These are phyloP conservation scores for Latrodectus elegans DNA, from an alignment of 2,888 invertebrate species.

Conservation along the genomic window DNA sequence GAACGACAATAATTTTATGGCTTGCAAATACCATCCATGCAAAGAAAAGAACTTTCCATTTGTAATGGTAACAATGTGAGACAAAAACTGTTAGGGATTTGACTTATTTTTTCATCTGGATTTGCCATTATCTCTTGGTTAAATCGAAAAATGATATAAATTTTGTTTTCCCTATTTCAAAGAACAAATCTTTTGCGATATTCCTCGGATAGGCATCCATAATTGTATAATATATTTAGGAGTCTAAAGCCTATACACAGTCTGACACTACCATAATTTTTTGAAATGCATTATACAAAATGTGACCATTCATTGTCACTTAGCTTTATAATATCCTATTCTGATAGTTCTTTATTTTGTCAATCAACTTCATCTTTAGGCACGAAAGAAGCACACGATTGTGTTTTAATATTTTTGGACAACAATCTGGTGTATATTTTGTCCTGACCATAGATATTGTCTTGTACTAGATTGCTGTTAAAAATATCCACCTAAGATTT, in stretches of 20 bases:
- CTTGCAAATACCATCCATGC: no score
- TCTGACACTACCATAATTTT: constrained; percentile 3
- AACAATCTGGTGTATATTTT: background rate
- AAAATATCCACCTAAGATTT: background rate
- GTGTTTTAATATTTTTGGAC: background rate
- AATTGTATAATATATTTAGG: background rate
- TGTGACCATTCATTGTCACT: background rate
- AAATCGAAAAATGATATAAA: constrained; percentile 1
- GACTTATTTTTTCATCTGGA: background rate
- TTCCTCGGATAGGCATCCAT: background rate
- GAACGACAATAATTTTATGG: no score
- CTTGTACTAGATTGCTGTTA: background rate
- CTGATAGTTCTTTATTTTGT: constrained; percentile 3
- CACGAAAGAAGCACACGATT: background rate
- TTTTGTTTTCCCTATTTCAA: background rate
- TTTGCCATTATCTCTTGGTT: background rate
- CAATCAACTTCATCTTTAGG: background rate
- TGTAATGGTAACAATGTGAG: background rate
- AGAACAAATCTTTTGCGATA: background rate
- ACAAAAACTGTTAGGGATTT: background rate
- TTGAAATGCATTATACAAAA: background rate
- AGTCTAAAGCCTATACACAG: background rate
- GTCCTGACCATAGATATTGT: background rate
- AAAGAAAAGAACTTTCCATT: background rate
- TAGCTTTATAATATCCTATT: background rate